Evolutionary conservation across 92 coral and sea anemone species (phyloP).

Genomic region (Epizoanthus scotinus): DNA sequence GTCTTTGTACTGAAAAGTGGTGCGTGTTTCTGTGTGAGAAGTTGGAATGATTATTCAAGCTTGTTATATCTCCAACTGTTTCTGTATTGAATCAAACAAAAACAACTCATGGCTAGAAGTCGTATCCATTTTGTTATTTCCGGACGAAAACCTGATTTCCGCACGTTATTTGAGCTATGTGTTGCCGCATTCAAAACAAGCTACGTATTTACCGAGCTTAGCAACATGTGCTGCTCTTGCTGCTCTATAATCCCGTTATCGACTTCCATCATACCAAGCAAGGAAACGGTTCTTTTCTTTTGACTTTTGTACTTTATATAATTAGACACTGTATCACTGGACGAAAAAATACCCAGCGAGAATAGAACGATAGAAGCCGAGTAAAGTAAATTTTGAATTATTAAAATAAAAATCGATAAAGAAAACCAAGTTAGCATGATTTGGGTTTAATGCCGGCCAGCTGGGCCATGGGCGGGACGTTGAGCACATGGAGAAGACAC

Average conservation of each 20-base stretch:
- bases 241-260: not conserved
- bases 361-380: too few relatives aligned
- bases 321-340: too few relatives aligned
- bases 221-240: not conserved
- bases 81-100: not conserved
- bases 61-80: not conserved
- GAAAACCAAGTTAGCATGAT: too few relatives aligned
- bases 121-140: conserved; percentile 9
- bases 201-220: not conserved
- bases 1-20: not conserved
- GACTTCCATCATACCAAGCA: too few relatives aligned
- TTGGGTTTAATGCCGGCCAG: too few relatives aligned
- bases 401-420: too few relatives aligned
- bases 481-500: too few relatives aligned
- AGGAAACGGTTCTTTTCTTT: too few relatives aligned
- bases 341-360: too few relatives aligned
- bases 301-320: too few relatives aligned
- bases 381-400: too few relatives aligned
- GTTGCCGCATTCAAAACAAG: not conserved
- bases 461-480: too few relatives aligned
- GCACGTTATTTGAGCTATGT: not conserved
- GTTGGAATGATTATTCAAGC: not conserved
- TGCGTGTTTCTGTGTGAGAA: not conserved
- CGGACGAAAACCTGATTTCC: conserved; percentile 14
- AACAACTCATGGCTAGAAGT: conserved; percentile 9